These are phyloP conservation scores for Lissonota sp. DNA, from an alignment of 2,888 invertebrate genomes.

Conservation along the genomic window DNA sequence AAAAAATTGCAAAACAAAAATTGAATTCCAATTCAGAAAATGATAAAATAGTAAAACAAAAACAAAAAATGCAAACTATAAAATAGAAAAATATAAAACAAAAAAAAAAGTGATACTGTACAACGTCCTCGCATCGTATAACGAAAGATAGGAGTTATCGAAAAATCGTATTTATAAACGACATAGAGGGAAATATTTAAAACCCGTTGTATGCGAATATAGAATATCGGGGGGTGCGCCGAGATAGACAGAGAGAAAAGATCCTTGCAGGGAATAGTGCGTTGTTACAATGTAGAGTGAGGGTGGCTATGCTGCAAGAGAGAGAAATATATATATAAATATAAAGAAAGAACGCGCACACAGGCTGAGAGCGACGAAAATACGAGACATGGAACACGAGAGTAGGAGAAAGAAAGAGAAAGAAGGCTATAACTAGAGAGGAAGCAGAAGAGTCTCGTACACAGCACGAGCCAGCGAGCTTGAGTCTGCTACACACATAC, in stretches of 20 bases:
- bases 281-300: constrained; percentile 45
- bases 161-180: constrained; percentile 19
- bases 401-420: constrained; percentile 49
- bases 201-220: constrained; percentile 9
- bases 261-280: constrained; percentile 27
- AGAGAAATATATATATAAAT: constrained; percentile 36
- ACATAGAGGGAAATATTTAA: constrained; percentile 18
- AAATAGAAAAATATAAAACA: too few species aligned
- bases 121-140: not conserved
- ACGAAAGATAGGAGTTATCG: constrained; percentile 39
- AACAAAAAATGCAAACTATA: too few species aligned
- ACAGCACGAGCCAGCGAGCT: constrained; percentile 58
- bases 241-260: constrained; percentile 17
- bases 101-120: too few species aligned
- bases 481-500: constrained; percentile 48
- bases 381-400: constrained; percentile 32
- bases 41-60: too few species aligned
- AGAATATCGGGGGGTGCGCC: not conserved
- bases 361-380: constrained; percentile 14
- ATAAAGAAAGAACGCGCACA: constrained; percentile 45
- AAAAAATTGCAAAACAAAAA: too few species aligned
- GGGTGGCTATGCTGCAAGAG: constrained; percentile 40
- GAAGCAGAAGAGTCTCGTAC: constrained; percentile 59
- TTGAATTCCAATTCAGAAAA: too few species aligned
- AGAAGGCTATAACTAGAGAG: constrained; percentile 43